These are phyloP conservation scores for Coelinius sp. DNA, from an alignment of 2,888 invertebrate genomes.

Conservation along the genomic window DNA sequence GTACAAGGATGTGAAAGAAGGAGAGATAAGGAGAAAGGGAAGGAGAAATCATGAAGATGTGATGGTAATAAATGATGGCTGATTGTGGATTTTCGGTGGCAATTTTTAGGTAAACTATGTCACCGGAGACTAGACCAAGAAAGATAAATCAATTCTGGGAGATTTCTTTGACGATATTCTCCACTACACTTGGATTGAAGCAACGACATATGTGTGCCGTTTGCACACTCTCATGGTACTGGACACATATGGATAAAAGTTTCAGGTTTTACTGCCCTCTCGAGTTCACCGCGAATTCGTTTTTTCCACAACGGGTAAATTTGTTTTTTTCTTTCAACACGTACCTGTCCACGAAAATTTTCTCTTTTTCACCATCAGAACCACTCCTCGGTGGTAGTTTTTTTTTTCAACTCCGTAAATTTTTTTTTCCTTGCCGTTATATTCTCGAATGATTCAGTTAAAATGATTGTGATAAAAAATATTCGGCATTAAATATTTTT, in stretches of 20 bases:
- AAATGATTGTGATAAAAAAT: conserved; percentile 18
- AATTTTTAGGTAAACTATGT: conserved; percentile 39
- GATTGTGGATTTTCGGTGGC: neutral
- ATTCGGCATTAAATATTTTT: conserved; percentile 8
- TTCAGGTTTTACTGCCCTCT: conserved; percentile 37
- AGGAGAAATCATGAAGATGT: conserved; percentile 26
- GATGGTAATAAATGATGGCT: neutral
- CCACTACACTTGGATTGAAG: conserved; percentile 30
- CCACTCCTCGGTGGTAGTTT: neutral
- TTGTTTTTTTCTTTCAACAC: neutral
- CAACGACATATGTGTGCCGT: conserved; percentile 23
- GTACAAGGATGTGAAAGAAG: neutral
- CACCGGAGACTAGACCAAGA: conserved; percentile 41
- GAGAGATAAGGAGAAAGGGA: conserved; percentile 20
- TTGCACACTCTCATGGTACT: neutral
- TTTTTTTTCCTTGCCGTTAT: neutral
- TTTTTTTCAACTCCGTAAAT: conserved; percentile 2
- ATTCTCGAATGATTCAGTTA: neutral
- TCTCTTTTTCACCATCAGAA: neutral
- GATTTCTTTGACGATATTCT: conserved; percentile 51
- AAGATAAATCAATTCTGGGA: conserved; percentile 56
- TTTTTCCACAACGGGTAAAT: neutral
- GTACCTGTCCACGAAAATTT: conserved; percentile 20
- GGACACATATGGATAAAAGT: conserved; percentile 33
- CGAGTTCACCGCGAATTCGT: conserved; percentile 20